These are phyloP conservation scores for Pogonophryne albipinna DNA, from an alignment of 2,797 vertebrate species.

Conservation along the genomic window DNA sequence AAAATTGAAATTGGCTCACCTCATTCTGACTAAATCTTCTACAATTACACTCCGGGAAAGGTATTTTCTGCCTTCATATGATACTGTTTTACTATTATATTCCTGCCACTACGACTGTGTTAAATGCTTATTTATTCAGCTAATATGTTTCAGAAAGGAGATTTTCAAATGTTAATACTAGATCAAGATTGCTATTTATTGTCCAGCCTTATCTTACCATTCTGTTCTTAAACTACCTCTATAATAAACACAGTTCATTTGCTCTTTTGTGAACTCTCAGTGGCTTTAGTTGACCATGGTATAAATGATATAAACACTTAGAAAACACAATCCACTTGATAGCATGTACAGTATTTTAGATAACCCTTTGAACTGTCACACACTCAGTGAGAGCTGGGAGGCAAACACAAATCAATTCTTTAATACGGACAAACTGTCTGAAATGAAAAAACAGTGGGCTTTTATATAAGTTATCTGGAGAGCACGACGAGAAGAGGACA, in stretches of 20 bases:
- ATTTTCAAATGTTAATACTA: slow-evolving; percentile 1
- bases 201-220: not conserved
- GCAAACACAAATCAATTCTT: slow-evolving; percentile 69
- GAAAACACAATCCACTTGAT: slow-evolving; percentile 51
- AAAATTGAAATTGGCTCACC: slow-evolving; percentile 46
- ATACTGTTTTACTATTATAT: slow-evolving; percentile 8
- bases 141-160: slow-evolving; percentile 14
- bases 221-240: not conserved
- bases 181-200: slow-evolving; percentile 3
- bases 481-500: slow-evolving; percentile 44
- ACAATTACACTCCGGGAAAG: slow-evolving; percentile 2
- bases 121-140: slow-evolving; percentile 6
- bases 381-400: slow-evolving; percentile 65
- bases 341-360: slow-evolving; percentile 63
- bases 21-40: slow-evolving; percentile 21
- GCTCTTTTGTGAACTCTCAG: slow-evolving; percentile 27
- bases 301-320: slow-evolving; percentile 65
- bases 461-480: slow-evolving; percentile 63
- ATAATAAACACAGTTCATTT: slow-evolving; percentile 26
- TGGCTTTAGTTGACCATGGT: slow-evolving; percentile 25
- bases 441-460: slow-evolving; percentile 64
- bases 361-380: slow-evolving; percentile 73
- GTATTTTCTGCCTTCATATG: slow-evolving; percentile 25
- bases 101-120: not conserved
- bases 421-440: slow-evolving; percentile 70